phyloP scores from a whole-genome alignment of 2,113 vertebrate genomes.

The Pseudolaguvia tuberculata region DNA sequence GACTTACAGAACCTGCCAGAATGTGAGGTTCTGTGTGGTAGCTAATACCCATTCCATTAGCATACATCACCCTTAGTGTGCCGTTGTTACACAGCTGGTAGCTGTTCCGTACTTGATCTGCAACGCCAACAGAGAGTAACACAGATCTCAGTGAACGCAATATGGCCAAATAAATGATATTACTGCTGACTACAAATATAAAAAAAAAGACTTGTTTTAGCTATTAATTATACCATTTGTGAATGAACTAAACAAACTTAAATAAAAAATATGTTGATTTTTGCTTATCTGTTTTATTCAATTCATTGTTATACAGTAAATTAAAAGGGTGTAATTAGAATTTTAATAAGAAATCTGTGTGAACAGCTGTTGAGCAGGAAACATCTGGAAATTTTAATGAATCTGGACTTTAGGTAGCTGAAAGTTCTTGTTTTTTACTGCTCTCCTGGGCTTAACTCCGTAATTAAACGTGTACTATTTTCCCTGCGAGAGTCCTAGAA shows the following conservation, averaged over 20 bases:
- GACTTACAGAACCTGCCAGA: conserved; percentile 91
- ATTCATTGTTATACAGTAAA: background rate
- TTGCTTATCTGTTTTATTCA: conserved; percentile 12
- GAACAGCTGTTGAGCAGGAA: conserved; percentile 17
- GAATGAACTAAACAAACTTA: background rate
- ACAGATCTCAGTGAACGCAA: background rate
- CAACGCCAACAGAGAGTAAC: conserved; percentile 37
- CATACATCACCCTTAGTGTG: conserved; percentile 94
- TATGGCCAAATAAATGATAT: background rate
- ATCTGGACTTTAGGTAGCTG: conserved; percentile 37
- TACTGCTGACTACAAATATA: conserved; percentile 7
- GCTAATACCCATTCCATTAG: conserved; percentile 98
- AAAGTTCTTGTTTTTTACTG: conserved; percentile 39
- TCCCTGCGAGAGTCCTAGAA: conserved; percentile 40
- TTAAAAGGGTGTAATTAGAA: conserved; percentile 27
- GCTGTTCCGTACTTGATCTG: conserved; percentile 99
- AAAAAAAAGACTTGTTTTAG: conserved; percentile 2
- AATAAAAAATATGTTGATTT: conserved; percentile 7
- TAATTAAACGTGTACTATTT: conserved; percentile 50
- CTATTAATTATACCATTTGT: background rate
- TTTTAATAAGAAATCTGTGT: conserved; percentile 37
- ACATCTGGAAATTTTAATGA: conserved; percentile 41
- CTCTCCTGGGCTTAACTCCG: conserved; percentile 42
- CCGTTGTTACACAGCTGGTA: conserved; percentile 98
- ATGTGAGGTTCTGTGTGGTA: conserved; percentile 98